Base-by-base conservation (phyloP, 1,140 invertebrate genomes). In the Sarcophaga bullata region DNA sequence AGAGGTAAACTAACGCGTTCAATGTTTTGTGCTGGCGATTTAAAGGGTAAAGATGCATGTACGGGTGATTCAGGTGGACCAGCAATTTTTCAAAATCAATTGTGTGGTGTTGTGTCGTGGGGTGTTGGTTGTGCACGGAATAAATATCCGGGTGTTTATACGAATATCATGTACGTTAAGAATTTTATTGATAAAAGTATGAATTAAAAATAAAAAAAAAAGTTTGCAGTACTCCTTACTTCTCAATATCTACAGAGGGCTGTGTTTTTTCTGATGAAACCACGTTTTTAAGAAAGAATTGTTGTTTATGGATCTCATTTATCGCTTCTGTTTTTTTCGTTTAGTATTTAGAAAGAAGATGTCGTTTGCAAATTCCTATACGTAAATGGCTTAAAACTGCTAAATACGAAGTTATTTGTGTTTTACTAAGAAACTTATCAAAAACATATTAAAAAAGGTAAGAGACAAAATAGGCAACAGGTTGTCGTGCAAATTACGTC, bases 91-190 rank as follows among this genome's bases (percentile, higher is more conserved):
- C 1, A 72, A 0, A 83, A 81, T 8, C 85, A 87, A 73, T 50
- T 88, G 8, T 88, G 87, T 15, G 87, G 87, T 46, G 85, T 88
- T 19, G 86, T 88, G 6, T 88, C 87, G 1, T 88, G 85, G 78
- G 87, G 87, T 19, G 84, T 86, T 9, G 82, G 87, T 17, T 88
- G 87, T 72, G 87, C 87, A n/a, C 84, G 84, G 46, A 8, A 13
- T 8, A 85, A 81, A 15, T 86, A 54, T 81, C 86, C 87, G 0
- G 87, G 87, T 9, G 87, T 88, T 58, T 88, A 88, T 25, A 87
- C 87, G 10, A 86, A 86, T 73, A 73, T 88, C 6, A 50, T 50
- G 52, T 85, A 84, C 62, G 83, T 91, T 91, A 19, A 82, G 25
- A 83, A 85, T 8, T 88, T 88, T 8, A 87, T 88, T 11, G 17